Evolutionary conservation across 1,140 invertebrate genomes (phyloP).

Genomic region (Meloidogyne floridensis): DNA sequence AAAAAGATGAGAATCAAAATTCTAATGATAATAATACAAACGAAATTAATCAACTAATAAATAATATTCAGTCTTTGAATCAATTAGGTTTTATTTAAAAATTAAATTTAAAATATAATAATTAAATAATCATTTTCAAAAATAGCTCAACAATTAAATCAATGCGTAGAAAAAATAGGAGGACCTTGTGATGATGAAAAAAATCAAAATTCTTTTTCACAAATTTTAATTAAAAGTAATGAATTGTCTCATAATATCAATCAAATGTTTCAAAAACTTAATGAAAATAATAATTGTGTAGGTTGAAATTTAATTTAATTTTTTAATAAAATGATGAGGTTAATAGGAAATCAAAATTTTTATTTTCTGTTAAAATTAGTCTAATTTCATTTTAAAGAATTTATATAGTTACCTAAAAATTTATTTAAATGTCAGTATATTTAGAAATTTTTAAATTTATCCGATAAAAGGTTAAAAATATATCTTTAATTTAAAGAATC

Average conservation of each 20-base stretch:
- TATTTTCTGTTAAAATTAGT: too few species aligned
- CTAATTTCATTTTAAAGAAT: too few species aligned
- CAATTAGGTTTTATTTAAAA: neutral
- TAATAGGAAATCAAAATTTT: too few species aligned
- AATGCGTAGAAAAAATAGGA: conserved; percentile 88
- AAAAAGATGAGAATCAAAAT: neutral
- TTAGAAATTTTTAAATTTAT: too few species aligned
- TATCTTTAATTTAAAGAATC: neutral
- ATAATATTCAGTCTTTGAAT: neutral
- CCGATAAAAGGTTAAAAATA: too few species aligned
- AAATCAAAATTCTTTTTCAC: conserved; percentile 83
- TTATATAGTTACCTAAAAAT: too few species aligned
- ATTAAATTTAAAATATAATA: too few species aligned
- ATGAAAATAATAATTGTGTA: conserved; percentile 69
- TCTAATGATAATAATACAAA: neutral
- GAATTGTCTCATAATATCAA: conserved; percentile 91
- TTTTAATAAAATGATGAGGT: too few species aligned
- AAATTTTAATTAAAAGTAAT: conserved; percentile 80
- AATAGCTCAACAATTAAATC: conserved; percentile 87
- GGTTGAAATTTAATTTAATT: neutral
- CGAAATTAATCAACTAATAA: neutral
- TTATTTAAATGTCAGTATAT: too few species aligned
- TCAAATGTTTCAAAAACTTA: conserved; percentile 79
- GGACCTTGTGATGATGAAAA: conserved; percentile 85
- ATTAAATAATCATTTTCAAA: too few species aligned